Percentiles rank a stretch among this genome's conserved stretches.
These are phyloP conservation scores for Clistopyga incitator DNA, from an alignment of 2,888 invertebrate genomes.

Conservation along the genomic window DNA sequence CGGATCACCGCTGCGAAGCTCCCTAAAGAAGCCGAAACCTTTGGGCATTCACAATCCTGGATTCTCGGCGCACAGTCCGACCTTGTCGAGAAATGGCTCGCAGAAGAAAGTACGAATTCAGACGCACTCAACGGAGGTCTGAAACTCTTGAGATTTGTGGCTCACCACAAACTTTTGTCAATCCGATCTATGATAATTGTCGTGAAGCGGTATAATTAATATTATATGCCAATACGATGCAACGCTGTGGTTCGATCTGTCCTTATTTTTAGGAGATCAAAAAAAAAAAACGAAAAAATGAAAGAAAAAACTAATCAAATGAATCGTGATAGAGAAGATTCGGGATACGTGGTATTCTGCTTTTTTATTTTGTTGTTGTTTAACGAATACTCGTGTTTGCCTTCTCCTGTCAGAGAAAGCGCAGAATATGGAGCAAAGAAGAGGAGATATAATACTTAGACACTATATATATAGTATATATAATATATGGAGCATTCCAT, in stretches of 20 bases:
- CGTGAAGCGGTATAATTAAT: slow-evolving; percentile 43
- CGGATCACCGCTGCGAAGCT: slow-evolving; percentile 90
- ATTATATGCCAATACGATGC: slow-evolving; percentile 40
- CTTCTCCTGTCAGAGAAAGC: slow-evolving; percentile 12
- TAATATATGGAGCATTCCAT: too few species aligned
- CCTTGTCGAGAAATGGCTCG: slow-evolving; percentile 93
- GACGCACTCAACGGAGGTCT: slow-evolving; percentile 96
- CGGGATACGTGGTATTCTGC: slow-evolving; percentile 59
- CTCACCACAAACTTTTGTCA: background rate
- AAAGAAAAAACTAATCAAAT: slow-evolving; percentile 64
- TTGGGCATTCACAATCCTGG: slow-evolving; percentile 95
- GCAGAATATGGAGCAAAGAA: slow-evolving; percentile 20
- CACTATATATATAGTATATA: slow-evolving; percentile 3
- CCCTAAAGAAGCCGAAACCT: slow-evolving; percentile 92
- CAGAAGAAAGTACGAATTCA: slow-evolving; percentile 96
- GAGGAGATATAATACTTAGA: slow-evolving; percentile 51
- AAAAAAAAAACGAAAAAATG: slow-evolving; percentile 12
- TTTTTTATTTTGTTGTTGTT: slow-evolving; percentile 58
- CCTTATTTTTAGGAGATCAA: slow-evolving; percentile 18
- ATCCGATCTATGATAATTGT: slow-evolving; percentile 42
- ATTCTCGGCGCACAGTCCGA: slow-evolving; percentile 93
- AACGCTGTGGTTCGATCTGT: slow-evolving; percentile 61
- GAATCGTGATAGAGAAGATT: slow-evolving; percentile 65
- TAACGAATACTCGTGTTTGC: slow-evolving; percentile 46
- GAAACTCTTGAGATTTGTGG: slow-evolving; percentile 69